phyloP scores from a whole-genome alignment of 1,140 invertebrate species.

The Atta colombica region DNA sequence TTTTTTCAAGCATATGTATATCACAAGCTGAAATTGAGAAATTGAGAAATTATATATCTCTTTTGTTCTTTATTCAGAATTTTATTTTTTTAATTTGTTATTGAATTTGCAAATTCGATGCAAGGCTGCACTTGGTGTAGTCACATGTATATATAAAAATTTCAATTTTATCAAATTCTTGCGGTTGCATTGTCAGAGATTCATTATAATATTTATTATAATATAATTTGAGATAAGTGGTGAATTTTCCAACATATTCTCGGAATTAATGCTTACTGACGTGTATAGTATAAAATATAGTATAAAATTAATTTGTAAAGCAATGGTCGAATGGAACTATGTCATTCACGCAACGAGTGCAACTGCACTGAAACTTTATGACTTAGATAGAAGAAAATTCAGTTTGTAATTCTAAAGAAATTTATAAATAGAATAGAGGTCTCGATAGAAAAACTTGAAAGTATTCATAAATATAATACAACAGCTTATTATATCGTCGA shows the following conservation, averaged over 20 bases:
- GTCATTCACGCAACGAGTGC: not conserved
- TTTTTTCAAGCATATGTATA: not conserved
- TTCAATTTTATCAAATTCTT: constrained; percentile 5
- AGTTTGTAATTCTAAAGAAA: not conserved
- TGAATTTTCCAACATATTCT: constrained; percentile 2
- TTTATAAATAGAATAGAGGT: not conserved
- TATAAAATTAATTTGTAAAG: constrained; percentile 6
- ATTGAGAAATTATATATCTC: too few species aligned
- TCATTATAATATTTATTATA: not conserved
- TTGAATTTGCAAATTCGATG: not conserved
- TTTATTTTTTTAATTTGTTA: not conserved
- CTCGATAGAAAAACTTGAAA: not conserved
- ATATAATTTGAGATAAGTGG: not conserved
- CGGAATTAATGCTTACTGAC: constrained; percentile 4
- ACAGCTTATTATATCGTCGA: not conserved
- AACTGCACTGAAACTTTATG: constrained; percentile 20
- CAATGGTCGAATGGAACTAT: not conserved
- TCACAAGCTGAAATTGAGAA: not conserved
- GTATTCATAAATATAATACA: not conserved
- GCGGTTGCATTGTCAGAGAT: not conserved
- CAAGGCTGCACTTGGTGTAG: not conserved
- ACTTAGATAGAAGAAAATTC: not conserved
- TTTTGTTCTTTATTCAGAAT: not conserved
- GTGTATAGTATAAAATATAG: not conserved
- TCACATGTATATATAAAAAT: not conserved